Percentiles rank a stretch among this genome's conserved stretches.
Evolutionary conservation across 2,888 invertebrate species (phyloP).

Genomic region (Loripinus fragilis): DNA sequence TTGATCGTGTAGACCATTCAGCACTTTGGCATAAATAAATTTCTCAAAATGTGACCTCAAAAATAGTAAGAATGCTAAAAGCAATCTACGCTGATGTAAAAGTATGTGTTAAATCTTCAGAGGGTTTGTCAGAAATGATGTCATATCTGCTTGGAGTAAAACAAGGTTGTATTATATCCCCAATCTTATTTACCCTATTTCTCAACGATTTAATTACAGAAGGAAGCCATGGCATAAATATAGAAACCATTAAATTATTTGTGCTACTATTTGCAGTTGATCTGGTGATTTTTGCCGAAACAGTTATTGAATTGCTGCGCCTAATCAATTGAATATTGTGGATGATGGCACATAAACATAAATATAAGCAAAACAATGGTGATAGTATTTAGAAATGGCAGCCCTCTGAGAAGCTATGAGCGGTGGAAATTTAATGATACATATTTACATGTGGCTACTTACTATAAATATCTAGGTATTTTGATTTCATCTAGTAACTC

Average conservation of each 20-base stretch:
- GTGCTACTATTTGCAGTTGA: constrained; percentile 2
- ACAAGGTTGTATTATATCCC: constrained; percentile 11
- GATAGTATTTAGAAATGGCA: constrained; percentile 23
- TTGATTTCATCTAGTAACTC: background rate
- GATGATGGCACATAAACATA: background rate
- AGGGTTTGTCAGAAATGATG: background rate
- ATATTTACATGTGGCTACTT: background rate
- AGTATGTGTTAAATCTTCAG: background rate
- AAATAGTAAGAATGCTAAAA: constrained; percentile 11
- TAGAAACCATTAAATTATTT: constrained; percentile 5
- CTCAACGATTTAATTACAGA: background rate
- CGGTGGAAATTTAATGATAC: constrained; percentile 4
- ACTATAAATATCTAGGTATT: constrained; percentile 26
- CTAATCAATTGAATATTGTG: background rate
- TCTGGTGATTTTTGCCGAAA: background rate
- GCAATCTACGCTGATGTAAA: constrained; percentile 7
- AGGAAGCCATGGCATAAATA: background rate
- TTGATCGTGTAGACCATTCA: constrained; percentile 1
- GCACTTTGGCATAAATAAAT: constrained; percentile 2
- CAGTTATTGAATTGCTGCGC: background rate
- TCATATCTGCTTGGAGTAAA: background rate
- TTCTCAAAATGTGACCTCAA: background rate
- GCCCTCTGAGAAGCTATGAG: constrained; percentile 11
- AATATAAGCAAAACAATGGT: constrained; percentile 12
- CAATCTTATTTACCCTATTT: constrained; percentile 10